These are phyloP conservation scores for Eulemur rufifrons DNA, from an alignment of 2,113 vertebrate genomes.

Conservation along the genomic window DNA sequence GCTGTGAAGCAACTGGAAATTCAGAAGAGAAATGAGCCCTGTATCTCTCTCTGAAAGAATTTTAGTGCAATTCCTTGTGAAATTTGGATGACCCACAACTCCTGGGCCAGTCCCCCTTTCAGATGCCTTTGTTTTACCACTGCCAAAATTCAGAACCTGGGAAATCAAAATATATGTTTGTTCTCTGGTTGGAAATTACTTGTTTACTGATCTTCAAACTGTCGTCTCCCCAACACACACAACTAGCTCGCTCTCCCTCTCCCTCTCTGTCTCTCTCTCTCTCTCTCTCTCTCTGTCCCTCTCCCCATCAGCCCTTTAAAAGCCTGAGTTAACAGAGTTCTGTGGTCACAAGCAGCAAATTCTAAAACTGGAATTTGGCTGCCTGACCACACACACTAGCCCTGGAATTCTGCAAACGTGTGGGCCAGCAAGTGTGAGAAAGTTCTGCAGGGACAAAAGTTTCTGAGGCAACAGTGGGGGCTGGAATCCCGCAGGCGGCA, in stretches of 20 bases:
- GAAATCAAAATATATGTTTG: neutral
- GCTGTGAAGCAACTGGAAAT: neutral
- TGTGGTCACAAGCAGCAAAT: slow-evolving; percentile 46
- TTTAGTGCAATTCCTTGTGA: neutral
- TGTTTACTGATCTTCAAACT: neutral
- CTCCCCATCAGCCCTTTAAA: neutral
- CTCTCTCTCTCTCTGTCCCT: neutral
- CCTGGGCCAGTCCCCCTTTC: neutral
- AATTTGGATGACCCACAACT: neutral
- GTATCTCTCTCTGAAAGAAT: neutral
- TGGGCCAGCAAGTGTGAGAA: slow-evolving; percentile 30
- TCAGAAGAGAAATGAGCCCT: neutral
- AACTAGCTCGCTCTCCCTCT: neutral
- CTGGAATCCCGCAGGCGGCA: slow-evolving; percentile 19
- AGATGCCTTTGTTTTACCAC: neutral
- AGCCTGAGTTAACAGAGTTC: slow-evolving; percentile 54
- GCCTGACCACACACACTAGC: slow-evolving; percentile 51
- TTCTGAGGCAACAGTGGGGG: slow-evolving; percentile 11
- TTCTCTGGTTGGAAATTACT: neutral
- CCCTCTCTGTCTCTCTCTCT: neutral
- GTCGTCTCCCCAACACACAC: neutral
- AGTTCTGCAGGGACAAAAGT: slow-evolving; percentile 57
- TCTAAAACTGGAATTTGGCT: slow-evolving; percentile 68
- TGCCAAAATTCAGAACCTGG: neutral
- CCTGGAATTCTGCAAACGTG: slow-evolving; percentile 46